These are phyloP conservation scores for Delphinus delphis DNA, from an alignment of 2,113 vertebrate species.

Conservation along the genomic window DNA sequence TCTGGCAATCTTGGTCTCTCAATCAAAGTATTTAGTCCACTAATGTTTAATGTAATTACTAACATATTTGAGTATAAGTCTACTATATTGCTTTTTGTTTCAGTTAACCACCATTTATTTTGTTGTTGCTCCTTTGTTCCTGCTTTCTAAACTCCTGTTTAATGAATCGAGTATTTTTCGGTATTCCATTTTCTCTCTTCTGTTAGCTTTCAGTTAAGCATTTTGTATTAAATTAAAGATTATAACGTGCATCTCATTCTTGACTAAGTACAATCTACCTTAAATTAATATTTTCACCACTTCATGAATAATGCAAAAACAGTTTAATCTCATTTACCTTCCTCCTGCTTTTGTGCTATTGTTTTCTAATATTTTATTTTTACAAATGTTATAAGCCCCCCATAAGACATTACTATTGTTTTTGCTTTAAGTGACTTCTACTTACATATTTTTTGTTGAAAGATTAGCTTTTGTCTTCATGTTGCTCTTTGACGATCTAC, in stretches of 20 bases:
- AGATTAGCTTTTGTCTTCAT: neutral
- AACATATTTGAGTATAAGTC: neutral
- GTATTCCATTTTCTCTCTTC: neutral
- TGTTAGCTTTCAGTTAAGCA: neutral
- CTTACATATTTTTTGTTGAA: neutral
- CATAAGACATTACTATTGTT: neutral
- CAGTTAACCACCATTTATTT: neutral
- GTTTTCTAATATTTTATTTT: neutral
- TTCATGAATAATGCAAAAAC: neutral
- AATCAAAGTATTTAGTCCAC: neutral
- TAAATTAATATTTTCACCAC: neutral
- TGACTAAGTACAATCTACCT: neutral
- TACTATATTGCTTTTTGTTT: neutral
- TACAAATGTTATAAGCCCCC: neutral
- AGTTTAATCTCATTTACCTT: neutral
- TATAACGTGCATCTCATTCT: neutral
- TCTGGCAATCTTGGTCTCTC: neutral
- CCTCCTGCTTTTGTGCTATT: neutral
- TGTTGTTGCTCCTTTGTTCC: neutral
- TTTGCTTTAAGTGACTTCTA: neutral
- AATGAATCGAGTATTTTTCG: neutral
- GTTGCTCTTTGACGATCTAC: neutral
- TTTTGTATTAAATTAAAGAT: neutral
- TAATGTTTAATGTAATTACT: neutral
- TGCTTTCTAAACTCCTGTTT: no score